phyloP scores from a whole-genome alignment of 2,888 invertebrate species.

The Falcaria lacertinaria region DNA sequence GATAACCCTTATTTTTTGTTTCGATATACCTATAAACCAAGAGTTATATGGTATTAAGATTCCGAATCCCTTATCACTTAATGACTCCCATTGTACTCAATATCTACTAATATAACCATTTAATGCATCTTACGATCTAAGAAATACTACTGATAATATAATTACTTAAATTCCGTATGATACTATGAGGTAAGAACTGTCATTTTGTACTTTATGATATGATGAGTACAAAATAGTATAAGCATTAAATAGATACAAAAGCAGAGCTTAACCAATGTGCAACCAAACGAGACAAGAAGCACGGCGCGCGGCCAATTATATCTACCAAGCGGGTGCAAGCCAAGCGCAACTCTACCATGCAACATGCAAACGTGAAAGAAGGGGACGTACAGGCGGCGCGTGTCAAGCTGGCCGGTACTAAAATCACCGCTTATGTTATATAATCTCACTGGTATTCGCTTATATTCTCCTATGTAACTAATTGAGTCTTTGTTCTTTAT shows the following conservation, averaged over 20 bases:
- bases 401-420: slow-evolving; percentile 70
- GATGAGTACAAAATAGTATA: background rate
- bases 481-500: slow-evolving; percentile 78
- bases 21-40: slow-evolving; percentile 49
- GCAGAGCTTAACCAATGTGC: slow-evolving; percentile 10
- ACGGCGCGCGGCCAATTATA: slow-evolving; percentile 4
- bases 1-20: slow-evolving; percentile 50
- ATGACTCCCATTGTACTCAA: background rate
- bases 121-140: background rate
- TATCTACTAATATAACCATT: slow-evolving; percentile 1
- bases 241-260: slow-evolving; percentile 1
- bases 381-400: slow-evolving; percentile 67
- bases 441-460: slow-evolving; percentile 78
- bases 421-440: slow-evolving; percentile 75
- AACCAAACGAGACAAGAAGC: slow-evolving; percentile 8
- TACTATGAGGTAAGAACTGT: background rate
- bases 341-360: slow-evolving; percentile 21
- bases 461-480: slow-evolving; percentile 70
- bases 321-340: slow-evolving; percentile 13
- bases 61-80: background rate
- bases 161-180: background rate
- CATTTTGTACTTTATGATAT: too few relatives aligned
- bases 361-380: slow-evolving; percentile 57
- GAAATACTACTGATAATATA: too few relatives aligned
- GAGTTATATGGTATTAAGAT: slow-evolving; percentile 5